Percentiles rank a stretch among this genome's conserved stretches.
phyloP scores from a whole-genome alignment of 2,888 invertebrate genomes.

The Oeneis ivallda region DNA sequence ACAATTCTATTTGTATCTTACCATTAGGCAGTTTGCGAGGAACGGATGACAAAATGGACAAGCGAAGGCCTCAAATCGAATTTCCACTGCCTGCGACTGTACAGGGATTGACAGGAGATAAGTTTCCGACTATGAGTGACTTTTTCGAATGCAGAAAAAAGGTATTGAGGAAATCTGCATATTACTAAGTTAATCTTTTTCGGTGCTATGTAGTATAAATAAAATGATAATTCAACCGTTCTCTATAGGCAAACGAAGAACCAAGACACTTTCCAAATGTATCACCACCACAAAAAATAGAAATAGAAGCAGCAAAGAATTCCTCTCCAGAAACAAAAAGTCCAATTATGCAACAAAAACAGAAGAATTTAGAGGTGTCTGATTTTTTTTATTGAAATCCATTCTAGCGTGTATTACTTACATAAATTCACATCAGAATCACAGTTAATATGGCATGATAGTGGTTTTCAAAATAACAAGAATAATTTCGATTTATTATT shows the following conservation, averaged over 20 bases:
- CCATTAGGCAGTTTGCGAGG: conserved; percentile 60
- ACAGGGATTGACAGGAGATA: conserved; percentile 58
- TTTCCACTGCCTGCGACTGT: conserved; percentile 68
- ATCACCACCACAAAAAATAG: conserved; percentile 49
- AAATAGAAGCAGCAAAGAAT: conserved; percentile 41
- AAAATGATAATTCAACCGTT: background rate
- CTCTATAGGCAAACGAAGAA: conserved; percentile 46
- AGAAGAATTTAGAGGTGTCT: conserved; percentile 47
- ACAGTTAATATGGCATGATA: too few species aligned
- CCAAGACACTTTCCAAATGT: conserved; percentile 45
- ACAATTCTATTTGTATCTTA: background rate
- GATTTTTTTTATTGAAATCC: background rate
- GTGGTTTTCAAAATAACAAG: too few species aligned
- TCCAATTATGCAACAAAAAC: conserved; percentile 45
- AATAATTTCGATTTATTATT: too few species aligned
- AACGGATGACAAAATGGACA: conserved; percentile 65
- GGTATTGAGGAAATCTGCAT: conserved; percentile 43
- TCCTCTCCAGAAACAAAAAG: conserved; percentile 46
- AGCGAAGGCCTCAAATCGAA: conserved; percentile 67
- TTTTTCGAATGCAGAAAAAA: conserved; percentile 69
- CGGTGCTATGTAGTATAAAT: background rate
- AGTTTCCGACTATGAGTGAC: conserved; percentile 78
- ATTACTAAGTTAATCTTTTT: background rate
- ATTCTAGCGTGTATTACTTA: too few species aligned
- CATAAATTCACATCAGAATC: too few species aligned